phyloP scores from a whole-genome alignment of 2,888 invertebrate genomes.

The Ectropis crepuscularia region DNA sequence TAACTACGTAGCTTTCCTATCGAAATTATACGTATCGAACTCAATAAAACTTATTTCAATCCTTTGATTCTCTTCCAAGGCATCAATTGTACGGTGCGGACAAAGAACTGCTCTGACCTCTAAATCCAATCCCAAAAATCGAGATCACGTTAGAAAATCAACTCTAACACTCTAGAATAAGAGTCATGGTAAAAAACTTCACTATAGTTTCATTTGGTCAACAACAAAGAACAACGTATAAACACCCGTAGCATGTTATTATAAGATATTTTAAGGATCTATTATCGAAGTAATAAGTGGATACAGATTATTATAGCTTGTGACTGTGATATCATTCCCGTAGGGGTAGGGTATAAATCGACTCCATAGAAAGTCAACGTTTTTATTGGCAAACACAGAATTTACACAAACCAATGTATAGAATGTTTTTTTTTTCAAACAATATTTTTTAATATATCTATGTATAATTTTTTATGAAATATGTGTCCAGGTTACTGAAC shows the following conservation, averaged over 20 bases:
- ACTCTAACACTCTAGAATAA: slow-evolving; percentile 14
- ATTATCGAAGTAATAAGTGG: slow-evolving; percentile 55
- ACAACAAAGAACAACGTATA: slow-evolving; percentile 45
- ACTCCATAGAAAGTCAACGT: not conserved
- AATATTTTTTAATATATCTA: too few species aligned
- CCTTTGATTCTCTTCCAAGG: slow-evolving; percentile 47
- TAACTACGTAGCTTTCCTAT: slow-evolving; percentile 25
- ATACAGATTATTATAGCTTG: slow-evolving; percentile 45
- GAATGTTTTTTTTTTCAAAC: too few species aligned
- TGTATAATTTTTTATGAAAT: too few species aligned
- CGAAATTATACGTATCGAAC: slow-evolving; percentile 45
- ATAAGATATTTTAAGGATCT: slow-evolving; percentile 53
- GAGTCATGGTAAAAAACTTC: slow-evolving; percentile 1
- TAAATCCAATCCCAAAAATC: slow-evolving; percentile 8
- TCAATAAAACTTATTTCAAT: slow-evolving; percentile 45
- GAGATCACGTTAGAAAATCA: slow-evolving; percentile 14
- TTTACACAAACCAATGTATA: not conserved
- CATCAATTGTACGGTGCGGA: slow-evolving; percentile 55
- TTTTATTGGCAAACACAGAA: not conserved
- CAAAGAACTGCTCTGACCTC: slow-evolving; percentile 43
- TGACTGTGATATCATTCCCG: slow-evolving; percentile 27
- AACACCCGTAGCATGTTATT: slow-evolving; percentile 53
- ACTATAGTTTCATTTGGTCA: not conserved
- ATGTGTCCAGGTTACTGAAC: too few species aligned
- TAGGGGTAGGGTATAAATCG: slow-evolving; percentile 5